Percentiles rank a stretch among this genome's conserved stretches.
Evolutionary conservation across 1,140 invertebrate species (phyloP).

Genomic region (Neodiprion fabricii): DNA sequence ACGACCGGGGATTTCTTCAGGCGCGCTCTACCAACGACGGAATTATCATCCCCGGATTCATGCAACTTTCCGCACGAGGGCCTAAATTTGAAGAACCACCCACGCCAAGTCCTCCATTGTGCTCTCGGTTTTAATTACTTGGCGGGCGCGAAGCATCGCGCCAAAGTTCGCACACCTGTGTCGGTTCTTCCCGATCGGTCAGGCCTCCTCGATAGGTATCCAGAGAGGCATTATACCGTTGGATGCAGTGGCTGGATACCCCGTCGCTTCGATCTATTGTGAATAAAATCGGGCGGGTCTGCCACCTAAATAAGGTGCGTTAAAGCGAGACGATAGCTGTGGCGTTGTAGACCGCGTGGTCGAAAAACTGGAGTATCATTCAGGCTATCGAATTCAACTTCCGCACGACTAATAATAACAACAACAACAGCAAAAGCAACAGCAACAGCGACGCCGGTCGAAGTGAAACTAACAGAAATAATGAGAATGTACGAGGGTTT

Average conservation of each 20-base stretch:
- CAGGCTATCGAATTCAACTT: no score
- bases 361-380: no score
- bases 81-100: background rate
- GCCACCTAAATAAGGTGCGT: constrained; percentile 4
- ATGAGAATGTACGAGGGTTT: no score
- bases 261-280: constrained; percentile 1
- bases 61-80: no score
- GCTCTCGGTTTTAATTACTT: background rate
- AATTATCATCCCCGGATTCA: no score
- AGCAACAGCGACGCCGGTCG: no score
- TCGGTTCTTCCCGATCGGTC: background rate
- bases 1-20: no score
- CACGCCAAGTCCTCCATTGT: background rate
- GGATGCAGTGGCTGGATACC: background rate
- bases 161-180: background rate
- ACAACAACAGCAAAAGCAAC: no score
- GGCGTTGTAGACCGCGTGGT: no score
- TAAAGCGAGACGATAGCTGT: background rate
- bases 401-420: no score
- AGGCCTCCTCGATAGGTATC: background rate
- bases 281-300: background rate
- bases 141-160: background rate
- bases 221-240: constrained; percentile 1
- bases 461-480: no score
- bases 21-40: no score